Conservation (phyloP, 2,888 invertebrate genomes). For the Chrysomela aeneicollis region DNA sequence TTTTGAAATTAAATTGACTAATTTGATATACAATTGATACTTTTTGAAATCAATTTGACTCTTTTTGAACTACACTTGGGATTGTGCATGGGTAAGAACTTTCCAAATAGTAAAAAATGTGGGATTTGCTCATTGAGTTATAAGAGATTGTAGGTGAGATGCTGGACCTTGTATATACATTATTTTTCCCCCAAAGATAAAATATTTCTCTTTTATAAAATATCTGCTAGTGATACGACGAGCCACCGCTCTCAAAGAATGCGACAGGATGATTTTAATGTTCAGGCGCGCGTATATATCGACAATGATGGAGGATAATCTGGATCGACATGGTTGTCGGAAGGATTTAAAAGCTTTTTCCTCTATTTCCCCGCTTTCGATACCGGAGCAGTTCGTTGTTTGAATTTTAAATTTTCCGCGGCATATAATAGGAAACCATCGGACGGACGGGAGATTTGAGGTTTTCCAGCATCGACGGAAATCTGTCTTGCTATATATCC, state of each 20-base stretch:
- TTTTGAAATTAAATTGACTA: no score
- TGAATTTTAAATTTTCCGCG: conserved; percentile 29
- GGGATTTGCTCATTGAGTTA: no score
- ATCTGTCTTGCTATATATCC: conserved; percentile 25
- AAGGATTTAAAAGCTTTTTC: conserved; percentile 37
- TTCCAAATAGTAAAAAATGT: no score
- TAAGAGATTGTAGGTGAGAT: no score
- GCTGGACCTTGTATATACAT: no score
- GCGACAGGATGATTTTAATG: conserved; percentile 39
- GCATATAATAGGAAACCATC: conserved; percentile 7
- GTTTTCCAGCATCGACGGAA: conserved; percentile 12
- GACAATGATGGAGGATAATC: conserved; percentile 42
- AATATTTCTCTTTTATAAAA: not conserved
- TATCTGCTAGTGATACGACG: conserved; percentile 1
- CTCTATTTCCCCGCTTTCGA: conserved; percentile 24
- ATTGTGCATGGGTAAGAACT: no score
- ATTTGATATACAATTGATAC: no score
- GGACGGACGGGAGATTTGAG: conserved; percentile 21
- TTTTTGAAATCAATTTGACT: no score
- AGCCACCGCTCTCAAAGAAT: conserved; percentile 16
- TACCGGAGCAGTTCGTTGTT: conserved; percentile 23
- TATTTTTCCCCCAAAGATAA: no score
- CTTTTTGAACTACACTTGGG: no score
- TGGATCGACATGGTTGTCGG: conserved; percentile 38
- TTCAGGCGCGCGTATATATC: conserved; percentile 33